phyloP scores from a whole-genome alignment of 2,113 vertebrate genomes.

The Lontra canadensis region DNA sequence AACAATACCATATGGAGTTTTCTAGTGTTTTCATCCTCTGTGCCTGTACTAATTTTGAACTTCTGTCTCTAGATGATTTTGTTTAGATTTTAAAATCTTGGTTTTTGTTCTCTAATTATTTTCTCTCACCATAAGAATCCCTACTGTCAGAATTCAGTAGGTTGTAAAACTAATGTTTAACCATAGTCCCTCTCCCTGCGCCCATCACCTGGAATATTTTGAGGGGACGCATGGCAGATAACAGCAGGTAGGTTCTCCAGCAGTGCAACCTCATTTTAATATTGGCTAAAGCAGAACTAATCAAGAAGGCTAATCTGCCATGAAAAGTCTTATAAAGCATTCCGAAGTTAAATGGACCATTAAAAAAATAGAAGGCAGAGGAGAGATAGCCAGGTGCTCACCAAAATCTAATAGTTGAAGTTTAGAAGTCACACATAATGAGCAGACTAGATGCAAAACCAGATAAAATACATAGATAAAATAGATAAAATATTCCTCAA shows the following conservation, averaged over 20 bases:
- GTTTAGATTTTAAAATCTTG: slow-evolving; percentile 10
- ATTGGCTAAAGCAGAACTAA: slow-evolving; percentile 46
- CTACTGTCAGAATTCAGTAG: background rate
- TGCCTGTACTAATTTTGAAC: background rate
- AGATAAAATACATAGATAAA: background rate
- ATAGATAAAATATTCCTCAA: no score
- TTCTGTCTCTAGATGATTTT: background rate
- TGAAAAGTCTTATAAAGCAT: slow-evolving; percentile 44
- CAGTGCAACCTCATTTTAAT: slow-evolving; percentile 1
- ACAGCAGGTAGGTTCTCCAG: background rate
- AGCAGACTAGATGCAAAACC: slow-evolving; percentile 54
- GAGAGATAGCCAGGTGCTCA: slow-evolving; percentile 39
- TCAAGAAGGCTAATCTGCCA: slow-evolving; percentile 34
- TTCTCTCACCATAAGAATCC: background rate
- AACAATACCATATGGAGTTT: background rate
- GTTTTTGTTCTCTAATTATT: slow-evolving; percentile 13
- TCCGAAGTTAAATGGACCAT: slow-evolving; percentile 45
- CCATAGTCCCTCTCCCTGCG: no score
- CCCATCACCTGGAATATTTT: background rate
- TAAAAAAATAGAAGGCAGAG: background rate
- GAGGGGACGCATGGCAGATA: background rate
- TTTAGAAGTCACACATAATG: slow-evolving; percentile 57
- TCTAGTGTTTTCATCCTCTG: background rate
- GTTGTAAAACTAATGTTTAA: background rate
- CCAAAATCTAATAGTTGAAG: slow-evolving; percentile 44